Percentiles rank a stretch among this genome's conserved stretches.
Evolutionary conservation across 1,140 invertebrate genomes (phyloP).

Genomic region (Bombus balteatus): DNA sequence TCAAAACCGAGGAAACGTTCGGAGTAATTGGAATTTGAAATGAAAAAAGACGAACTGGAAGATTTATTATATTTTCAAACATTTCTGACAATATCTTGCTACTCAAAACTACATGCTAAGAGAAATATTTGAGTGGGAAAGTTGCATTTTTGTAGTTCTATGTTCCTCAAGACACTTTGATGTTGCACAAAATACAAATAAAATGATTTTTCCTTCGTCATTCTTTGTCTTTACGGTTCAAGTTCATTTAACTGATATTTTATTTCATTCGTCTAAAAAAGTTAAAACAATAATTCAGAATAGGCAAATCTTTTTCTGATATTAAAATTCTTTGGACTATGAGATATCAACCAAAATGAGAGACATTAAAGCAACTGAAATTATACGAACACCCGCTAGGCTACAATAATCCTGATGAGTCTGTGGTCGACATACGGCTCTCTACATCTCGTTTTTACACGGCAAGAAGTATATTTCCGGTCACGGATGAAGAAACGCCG

Average conservation of each 20-base stretch:
- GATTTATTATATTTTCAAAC: too few relatives aligned
- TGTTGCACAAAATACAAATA: too few relatives aligned
- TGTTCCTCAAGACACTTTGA: too few relatives aligned
- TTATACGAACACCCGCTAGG: conserved; percentile 23
- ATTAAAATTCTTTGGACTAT: not conserved
- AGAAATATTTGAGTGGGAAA: too few relatives aligned
- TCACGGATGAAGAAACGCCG: conserved; percentile 55
- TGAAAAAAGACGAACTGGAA: too few relatives aligned
- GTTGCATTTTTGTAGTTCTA: too few relatives aligned
- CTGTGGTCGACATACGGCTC: conserved; percentile 27
- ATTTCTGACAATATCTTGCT: too few relatives aligned
- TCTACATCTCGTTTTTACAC: conserved; percentile 1
- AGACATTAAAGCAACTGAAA: conserved; percentile 14
- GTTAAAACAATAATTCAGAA: not conserved
- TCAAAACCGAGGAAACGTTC: not conserved
- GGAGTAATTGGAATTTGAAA: not conserved
- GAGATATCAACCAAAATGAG: not conserved
- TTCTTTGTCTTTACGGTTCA: not conserved
- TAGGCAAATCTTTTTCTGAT: too few relatives aligned
- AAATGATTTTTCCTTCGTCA: not conserved
- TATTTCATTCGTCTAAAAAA: too few relatives aligned
- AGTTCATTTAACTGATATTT: not conserved
- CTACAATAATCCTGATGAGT: conserved; percentile 22
- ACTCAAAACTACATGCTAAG: too few relatives aligned
- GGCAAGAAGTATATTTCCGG: conserved; percentile 50